Evolutionary conservation across 2,888 invertebrate genomes (phyloP), one percentile per base, ranked within the genome.

Genomic region (Polydrusus pterygomalis): DNA sequence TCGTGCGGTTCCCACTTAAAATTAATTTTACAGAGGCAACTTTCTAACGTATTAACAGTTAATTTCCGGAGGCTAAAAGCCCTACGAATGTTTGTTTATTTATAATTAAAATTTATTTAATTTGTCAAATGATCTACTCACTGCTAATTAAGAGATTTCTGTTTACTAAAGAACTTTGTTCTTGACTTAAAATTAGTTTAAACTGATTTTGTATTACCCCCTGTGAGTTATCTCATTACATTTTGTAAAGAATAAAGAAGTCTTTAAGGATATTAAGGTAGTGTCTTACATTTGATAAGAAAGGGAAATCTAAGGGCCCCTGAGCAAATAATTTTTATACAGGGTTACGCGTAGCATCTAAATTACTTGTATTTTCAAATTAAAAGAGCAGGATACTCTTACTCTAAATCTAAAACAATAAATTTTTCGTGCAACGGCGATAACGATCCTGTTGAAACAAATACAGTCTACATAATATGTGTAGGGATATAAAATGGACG

Each of bases 31-130:
- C 72, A 54, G 58, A 73, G 40, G 60, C 64, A 75, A 75, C 75
- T 75, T 65, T 64, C 70, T 60, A 64, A 58, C 69, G 75, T 70
- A 70, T 70, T 75, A 75, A 75, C 64, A 70, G 75, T 58, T 70
- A 70, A 75, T 75, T 75, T 75, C 70, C 63, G 54, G 18, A 54
- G 70, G 74, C 64, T 47, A 65, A 75, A 75, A 65, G 40, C 64
- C 47, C 64, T 47, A 30, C 60, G 43, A 70, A 56, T 75, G 70
- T 75, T 75, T 75, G 70, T 70, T 75, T 75, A 75, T 70, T 75
- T 75, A 75, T 75, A 75, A 75, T 75, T 75, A 75, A 75, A 75
- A 64, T 64, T 70, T 70, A 75, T 75, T 75, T 75, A 75, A 65
- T 75, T 75, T 70, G 75, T 75, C 70, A 75, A 75, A 70, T 75